phyloP scores from a whole-genome alignment of 1,140 invertebrate species.

The Chelonus insularis region DNA sequence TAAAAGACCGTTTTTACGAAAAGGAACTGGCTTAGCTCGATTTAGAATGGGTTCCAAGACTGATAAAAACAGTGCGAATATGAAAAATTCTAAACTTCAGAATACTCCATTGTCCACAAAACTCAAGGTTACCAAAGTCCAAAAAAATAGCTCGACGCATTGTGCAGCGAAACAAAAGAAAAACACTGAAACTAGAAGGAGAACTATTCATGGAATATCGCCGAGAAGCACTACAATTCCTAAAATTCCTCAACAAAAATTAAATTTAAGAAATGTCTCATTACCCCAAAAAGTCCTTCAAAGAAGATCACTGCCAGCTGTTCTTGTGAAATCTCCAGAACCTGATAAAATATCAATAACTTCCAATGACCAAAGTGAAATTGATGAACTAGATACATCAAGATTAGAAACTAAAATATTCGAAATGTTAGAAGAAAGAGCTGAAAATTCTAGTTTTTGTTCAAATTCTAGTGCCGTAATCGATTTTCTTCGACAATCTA shows the following conservation, averaged over 20 bases:
- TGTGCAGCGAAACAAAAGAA: too few species aligned
- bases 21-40: slow-evolving; percentile 57
- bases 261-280: slow-evolving; percentile 40
- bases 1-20: slow-evolving; percentile 55
- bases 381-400: slow-evolving; percentile 50
- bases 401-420: slow-evolving; percentile 63
- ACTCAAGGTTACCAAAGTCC: slow-evolving; percentile 39
- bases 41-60: slow-evolving; percentile 39
- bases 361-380: not conserved
- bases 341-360: too few species aligned
- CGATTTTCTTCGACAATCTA: slow-evolving; percentile 61
- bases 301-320: slow-evolving; percentile 29
- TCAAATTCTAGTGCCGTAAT: slow-evolving; percentile 69
- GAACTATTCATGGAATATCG: too few species aligned
- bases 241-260: slow-evolving; percentile 28
- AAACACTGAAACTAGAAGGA: too few species aligned
- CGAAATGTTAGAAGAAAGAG: slow-evolving; percentile 72
- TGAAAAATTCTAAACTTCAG: too few species aligned
- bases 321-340: not conserved
- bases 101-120: too few species aligned
- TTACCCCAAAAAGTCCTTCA: slow-evolving; percentile 34
- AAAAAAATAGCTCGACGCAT: slow-evolving; percentile 22
- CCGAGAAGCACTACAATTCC: slow-evolving; percentile 21
- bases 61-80: slow-evolving; percentile 9
- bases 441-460: slow-evolving; percentile 70